Percentiles rank a stretch among this genome's conserved stretches.
phyloP scores from a whole-genome alignment of 2,113 vertebrate species.

The Ceyx margarethae region DNA sequence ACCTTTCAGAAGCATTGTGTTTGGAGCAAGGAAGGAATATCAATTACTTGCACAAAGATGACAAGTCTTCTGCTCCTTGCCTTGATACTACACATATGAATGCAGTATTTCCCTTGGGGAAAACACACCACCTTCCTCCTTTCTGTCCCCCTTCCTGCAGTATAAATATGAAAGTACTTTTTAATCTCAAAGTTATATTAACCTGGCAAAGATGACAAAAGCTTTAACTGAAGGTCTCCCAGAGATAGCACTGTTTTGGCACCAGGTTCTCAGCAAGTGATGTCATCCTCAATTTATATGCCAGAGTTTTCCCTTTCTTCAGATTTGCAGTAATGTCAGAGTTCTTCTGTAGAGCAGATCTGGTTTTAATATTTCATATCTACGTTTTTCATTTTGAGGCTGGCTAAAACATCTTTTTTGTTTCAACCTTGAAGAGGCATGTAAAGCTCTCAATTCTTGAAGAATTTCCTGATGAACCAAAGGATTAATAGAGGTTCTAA shows the following conservation, averaged over 20 bases:
- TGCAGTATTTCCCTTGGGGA: neutral
- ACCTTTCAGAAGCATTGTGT: neutral
- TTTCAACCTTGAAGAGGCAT: neutral
- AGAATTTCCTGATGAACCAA: neutral
- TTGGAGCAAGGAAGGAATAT: neutral
- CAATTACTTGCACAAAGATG: neutral
- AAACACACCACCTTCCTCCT: neutral
- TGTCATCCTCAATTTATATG: neutral
- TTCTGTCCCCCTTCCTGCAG: neutral
- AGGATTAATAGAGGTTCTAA: neutral
- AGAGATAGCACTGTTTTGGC: constrained; percentile 29
- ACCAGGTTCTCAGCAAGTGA: neutral
- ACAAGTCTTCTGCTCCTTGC: neutral
- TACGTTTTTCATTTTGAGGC: constrained; percentile 3
- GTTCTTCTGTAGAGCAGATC: constrained; percentile 27
- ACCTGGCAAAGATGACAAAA: neutral
- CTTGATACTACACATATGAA: neutral
- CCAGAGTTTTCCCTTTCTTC: constrained; percentile 52
- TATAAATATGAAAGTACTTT: neutral
- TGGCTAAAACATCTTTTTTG: neutral
- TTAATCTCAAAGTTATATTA: neutral
- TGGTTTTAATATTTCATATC: constrained; percentile 54
- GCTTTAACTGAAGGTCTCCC: constrained; percentile 1
- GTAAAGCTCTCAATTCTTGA: neutral
- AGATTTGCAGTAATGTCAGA: constrained; percentile 28